A percentile compares a stretch with the other conserved stretches of the same genome.
Evolutionary conservation across 2,888 invertebrate genomes (phyloP).

Genomic region (Lysandra bellargus): DNA sequence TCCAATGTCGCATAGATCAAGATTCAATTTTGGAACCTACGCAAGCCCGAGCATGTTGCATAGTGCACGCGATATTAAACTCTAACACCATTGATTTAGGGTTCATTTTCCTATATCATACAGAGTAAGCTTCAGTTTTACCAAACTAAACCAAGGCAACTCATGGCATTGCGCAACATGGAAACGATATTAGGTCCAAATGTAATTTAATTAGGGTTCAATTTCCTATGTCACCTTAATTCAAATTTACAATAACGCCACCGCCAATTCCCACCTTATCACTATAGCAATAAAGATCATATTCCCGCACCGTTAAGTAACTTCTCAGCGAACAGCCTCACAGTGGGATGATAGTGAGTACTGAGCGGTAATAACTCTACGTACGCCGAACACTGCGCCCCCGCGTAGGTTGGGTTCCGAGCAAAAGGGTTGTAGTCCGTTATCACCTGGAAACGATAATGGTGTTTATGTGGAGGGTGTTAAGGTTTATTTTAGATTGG

Average conservation of each 20-base stretch:
- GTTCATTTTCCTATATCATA: not conserved
- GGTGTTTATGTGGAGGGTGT: not conserved
- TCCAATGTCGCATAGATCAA: too few species aligned
- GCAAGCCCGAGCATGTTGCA: not conserved
- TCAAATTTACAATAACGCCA: too few species aligned
- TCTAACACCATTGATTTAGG: not conserved
- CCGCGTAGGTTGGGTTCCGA: slow-evolving; percentile 92
- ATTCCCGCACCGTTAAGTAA: slow-evolving; percentile 83
- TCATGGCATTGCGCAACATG: too few species aligned
- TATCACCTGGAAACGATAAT: slow-evolving; percentile 51
- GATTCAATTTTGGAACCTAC: too few species aligned
- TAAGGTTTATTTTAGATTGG: not conserved
- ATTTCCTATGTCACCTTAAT: too few species aligned
- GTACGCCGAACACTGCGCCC: slow-evolving; percentile 85
- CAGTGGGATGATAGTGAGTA: slow-evolving; percentile 94
- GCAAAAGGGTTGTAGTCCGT: slow-evolving; percentile 83
- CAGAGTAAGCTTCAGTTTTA: too few species aligned
- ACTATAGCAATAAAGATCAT: too few species aligned
- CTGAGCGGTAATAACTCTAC: slow-evolving; percentile 87
- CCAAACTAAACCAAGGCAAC: too few species aligned
- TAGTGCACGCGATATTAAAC: not conserved
- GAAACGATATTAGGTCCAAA: too few species aligned
- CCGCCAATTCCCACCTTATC: too few species aligned
- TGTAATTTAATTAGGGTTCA: too few species aligned
- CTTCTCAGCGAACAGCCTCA: slow-evolving; percentile 91